Percentiles rank a stretch among this genome's conserved stretches.
Conservation (phyloP, 1,140 invertebrate species). For the Heliothis subflexa region DNA sequence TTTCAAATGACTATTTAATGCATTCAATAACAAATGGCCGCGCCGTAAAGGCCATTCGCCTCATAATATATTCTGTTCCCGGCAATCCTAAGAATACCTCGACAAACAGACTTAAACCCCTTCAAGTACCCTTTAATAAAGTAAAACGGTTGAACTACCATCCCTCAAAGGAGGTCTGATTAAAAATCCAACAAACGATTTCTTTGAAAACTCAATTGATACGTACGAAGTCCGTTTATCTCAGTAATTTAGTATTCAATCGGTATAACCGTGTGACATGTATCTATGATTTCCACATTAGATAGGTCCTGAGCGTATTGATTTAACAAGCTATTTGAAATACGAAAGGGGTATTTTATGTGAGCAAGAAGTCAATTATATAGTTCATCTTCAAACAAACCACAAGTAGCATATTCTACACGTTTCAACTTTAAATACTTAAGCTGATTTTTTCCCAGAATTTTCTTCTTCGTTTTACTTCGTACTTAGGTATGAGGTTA, state of each 20-base stretch:
- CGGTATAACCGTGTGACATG: slow-evolving; percentile 17
- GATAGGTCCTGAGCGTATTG: neutral
- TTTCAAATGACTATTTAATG: neutral
- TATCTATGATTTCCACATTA: slow-evolving; percentile 21
- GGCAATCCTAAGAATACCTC: slow-evolving; percentile 8
- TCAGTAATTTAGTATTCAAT: slow-evolving; percentile 28
- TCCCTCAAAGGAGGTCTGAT: slow-evolving; percentile 8
- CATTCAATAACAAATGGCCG: neutral
- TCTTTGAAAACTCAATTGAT: slow-evolving; percentile 13
- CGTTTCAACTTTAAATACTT: neutral
- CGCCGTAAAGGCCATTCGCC: neutral
- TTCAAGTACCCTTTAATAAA: slow-evolving; percentile 16
- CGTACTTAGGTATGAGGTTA: too few species aligned
- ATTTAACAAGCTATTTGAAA: slow-evolving; percentile 1
- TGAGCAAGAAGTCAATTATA: too few species aligned
- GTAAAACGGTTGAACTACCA: slow-evolving; percentile 8
- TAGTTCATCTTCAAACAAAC: too few species aligned
- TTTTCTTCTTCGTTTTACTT: too few species aligned
- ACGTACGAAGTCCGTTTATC: slow-evolving; percentile 25
- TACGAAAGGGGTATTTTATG: too few species aligned
- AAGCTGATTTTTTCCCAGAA: neutral
- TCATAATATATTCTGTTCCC: neutral
- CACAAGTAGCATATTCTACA: too few species aligned
- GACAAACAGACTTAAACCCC: slow-evolving; percentile 20
- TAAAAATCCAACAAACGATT: slow-evolving; percentile 28